Base-by-base conservation (phyloP, 2,113 vertebrate genomes). In the Picathartes gymnocephalus region DNA sequence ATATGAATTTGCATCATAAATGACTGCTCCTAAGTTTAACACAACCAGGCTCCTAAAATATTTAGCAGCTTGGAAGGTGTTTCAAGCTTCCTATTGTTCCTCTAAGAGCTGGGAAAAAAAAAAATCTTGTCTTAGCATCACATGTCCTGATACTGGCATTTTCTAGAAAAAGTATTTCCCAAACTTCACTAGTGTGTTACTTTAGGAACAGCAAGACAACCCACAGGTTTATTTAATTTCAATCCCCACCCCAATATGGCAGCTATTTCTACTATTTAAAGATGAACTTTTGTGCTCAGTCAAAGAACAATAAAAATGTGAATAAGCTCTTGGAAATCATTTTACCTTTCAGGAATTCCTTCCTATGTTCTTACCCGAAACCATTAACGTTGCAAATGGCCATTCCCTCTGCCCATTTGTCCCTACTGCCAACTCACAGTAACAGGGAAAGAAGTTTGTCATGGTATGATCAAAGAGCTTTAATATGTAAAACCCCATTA, bases 201-300 rank as follows among this genome's bases (percentile, higher is more conserved):
- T 98, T 98, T 98, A 98, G 98, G 98, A 99, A 99, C 98, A 99
- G 99, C 99, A 99, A 98, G 98, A 99, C 98, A 98, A 98, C 97
- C 98, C 98, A 98, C 93, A 98, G 98, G 94, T 98, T 98, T 96
- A 97, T 94, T 97, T 95, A 89, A 96, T 97, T 97, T 98, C 95
- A 97, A 93, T 94, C 60, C 98, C 92, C 97, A 98, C 97, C 97
- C 97, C 97, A 78, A 92, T 97, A 97, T 31, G 96, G 96, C 96
- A 95, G 93, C 97, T 98, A 98, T 98, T 96, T 97, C 97, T 98
- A 98, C 96, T 97, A 96, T 97, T 98, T 98, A 98, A 98, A 98
- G 97, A 98, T 90, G 97, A 98, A 98, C 98, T 98, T 98, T 98
- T 98, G 93, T 98, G 96, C 98, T 98, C 97, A 98, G 98, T 98